These are phyloP conservation scores for Lasioglossum vierecki DNA, from an alignment of 2,888 invertebrate species.

Conservation along the genomic window DNA sequence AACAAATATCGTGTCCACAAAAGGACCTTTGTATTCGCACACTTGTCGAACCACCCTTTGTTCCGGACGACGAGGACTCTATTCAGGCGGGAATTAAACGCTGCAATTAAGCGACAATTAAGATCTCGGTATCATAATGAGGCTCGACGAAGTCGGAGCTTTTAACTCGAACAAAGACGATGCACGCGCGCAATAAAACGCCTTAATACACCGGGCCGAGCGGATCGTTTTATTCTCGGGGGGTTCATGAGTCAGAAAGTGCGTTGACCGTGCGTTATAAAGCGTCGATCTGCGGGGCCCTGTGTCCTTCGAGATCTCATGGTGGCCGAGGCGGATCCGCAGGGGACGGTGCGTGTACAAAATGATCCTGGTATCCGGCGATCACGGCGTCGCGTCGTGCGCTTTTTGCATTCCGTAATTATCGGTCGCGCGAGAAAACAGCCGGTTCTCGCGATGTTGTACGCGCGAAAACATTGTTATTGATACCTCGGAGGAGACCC, in stretches of 20 bases:
- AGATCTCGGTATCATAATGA: conserved; percentile 28
- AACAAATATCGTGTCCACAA: background rate
- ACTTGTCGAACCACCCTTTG: background rate
- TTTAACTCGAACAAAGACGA: conserved; percentile 30
- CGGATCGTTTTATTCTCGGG: conserved; percentile 42
- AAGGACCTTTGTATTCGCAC: background rate
- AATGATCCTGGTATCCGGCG: conserved; percentile 23
- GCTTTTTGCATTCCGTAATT: conserved; percentile 3
- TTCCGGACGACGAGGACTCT: conserved; percentile 3
- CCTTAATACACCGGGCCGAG: conserved; percentile 23
- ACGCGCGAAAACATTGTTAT: background rate
- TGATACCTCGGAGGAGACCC: conserved; percentile 8
- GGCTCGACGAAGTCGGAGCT: conserved; percentile 15
- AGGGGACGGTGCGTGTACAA: conserved; percentile 26
- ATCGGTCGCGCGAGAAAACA: conserved; percentile 11
- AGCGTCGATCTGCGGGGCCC: conserved; percentile 47
- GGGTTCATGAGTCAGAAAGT: conserved; percentile 46
- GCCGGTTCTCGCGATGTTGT: background rate
- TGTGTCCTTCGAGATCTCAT: conserved; percentile 65
- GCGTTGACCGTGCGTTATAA: conserved; percentile 62
- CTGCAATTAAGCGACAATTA: conserved; percentile 48
- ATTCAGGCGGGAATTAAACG: conserved; percentile 2
- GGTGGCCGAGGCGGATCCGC: conserved; percentile 49
- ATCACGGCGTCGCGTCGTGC: conserved; percentile 15
- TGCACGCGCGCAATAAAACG: conserved; percentile 11